phyloP scores from a whole-genome alignment of 2,888 invertebrate genomes.

The Lordiphosa andalusiaca region DNA sequence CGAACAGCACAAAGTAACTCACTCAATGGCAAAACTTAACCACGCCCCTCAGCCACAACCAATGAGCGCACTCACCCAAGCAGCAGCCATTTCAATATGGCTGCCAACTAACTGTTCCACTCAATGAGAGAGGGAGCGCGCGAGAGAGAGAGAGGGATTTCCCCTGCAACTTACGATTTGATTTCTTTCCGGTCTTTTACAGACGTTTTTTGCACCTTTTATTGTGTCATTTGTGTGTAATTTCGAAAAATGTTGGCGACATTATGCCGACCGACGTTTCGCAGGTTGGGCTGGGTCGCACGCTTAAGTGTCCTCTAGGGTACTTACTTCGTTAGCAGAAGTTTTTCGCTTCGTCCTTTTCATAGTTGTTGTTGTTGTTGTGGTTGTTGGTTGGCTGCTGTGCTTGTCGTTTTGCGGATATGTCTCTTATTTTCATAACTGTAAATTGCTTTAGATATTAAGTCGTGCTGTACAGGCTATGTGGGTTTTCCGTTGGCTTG shows the following conservation, averaged over 20 bases:
- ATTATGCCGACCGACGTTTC: slow-evolving; percentile 50
- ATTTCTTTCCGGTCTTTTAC: slow-evolving; percentile 25
- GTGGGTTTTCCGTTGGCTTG: slow-evolving; percentile 15
- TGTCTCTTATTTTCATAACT: slow-evolving; percentile 78
- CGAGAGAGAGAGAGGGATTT: slow-evolving; percentile 16
- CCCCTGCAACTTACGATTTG: slow-evolving; percentile 46
- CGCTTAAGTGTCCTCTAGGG: slow-evolving; percentile 79
- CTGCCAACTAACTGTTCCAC: slow-evolving; percentile 22
- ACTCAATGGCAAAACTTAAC: slow-evolving; percentile 28
- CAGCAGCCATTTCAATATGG: slow-evolving; percentile 18
- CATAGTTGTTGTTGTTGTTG: slow-evolving; percentile 29
- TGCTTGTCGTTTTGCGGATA: slow-evolving; percentile 74
- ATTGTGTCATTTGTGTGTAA: slow-evolving; percentile 76
- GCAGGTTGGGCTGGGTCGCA: slow-evolving; percentile 52
- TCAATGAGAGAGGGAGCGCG: slow-evolving; percentile 12
- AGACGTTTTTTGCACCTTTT: slow-evolving; percentile 63
- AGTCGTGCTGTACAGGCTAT: slow-evolving; percentile 58
- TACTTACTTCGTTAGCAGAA: slow-evolving; percentile 75
- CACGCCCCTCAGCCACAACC: slow-evolving; percentile 54
- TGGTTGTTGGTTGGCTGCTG: slow-evolving; percentile 41
- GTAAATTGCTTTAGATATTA: slow-evolving; percentile 79
- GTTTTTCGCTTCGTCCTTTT: slow-evolving; percentile 59
- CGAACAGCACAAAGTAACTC: slow-evolving; percentile 25
- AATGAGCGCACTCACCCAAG: slow-evolving; percentile 28
- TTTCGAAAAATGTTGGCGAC: slow-evolving; percentile 75